These are phyloP conservation scores for Pongo pygmaeus DNA, from an alignment of 2,113 vertebrate genomes.

Conservation along the genomic window DNA sequence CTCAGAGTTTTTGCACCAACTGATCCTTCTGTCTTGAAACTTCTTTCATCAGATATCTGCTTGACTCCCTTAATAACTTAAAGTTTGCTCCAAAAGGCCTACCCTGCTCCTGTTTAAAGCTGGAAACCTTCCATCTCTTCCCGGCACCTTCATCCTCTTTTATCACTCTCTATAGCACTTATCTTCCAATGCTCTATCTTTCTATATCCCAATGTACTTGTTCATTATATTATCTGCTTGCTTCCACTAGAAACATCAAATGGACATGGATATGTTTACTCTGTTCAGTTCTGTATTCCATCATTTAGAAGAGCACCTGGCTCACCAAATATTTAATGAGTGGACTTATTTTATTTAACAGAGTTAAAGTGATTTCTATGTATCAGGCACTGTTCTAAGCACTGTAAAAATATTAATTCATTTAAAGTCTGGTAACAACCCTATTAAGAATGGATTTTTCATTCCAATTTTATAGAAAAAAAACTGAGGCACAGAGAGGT, in stretches of 20 bases:
- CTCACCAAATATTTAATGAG: not conserved
- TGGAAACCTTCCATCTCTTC: not conserved
- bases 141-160: not conserved
- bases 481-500: not conserved
- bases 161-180: not conserved
- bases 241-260: not conserved
- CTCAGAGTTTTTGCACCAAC: not conserved
- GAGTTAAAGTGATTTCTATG: not conserved
- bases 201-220: not conserved
- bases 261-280: not conserved
- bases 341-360: not conserved
- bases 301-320: not conserved
- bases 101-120: not conserved
- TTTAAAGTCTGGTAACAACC: not conserved
- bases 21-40: not conserved
- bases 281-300: not conserved
- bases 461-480: not conserved
- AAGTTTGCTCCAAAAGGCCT: not conserved
- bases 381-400: not conserved
- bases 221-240: not conserved
- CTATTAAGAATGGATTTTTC: not conserved
- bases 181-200: not conserved
- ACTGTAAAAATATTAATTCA: not conserved
- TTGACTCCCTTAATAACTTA: not conserved
- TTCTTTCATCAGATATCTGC: not conserved